phyloP scores from a whole-genome alignment of 2,888 invertebrate species.

The Drosophila phalerata region DNA sequence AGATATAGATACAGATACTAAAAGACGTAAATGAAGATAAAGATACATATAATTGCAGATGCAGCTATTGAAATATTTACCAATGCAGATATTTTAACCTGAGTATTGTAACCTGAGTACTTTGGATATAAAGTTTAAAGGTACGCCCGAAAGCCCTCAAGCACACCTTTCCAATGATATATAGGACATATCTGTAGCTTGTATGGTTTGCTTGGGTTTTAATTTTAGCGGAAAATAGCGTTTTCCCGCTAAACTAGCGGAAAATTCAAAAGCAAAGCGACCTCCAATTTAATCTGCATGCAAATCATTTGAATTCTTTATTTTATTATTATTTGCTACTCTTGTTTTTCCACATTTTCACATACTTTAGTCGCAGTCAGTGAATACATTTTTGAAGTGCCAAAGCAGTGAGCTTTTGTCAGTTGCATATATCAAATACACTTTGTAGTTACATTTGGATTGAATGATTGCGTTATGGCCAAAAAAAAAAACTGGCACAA shows the following conservation, averaged over 20 bases:
- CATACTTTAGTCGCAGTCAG: neutral
- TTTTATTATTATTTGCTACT: neutral
- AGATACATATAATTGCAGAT: neutral
- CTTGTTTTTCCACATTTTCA: neutral
- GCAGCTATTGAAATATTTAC: neutral
- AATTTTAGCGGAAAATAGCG: no score
- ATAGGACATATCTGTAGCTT: no score
- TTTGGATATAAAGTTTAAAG: no score
- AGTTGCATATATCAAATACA: neutral
- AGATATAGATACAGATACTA: neutral
- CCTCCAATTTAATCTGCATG: neutral
- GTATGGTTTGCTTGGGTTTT: no score
- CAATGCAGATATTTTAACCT: neutral
- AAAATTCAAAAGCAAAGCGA: no score
- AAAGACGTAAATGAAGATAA: neutral
- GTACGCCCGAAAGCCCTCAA: no score
- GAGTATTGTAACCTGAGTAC: no score
- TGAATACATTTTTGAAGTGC: neutral
- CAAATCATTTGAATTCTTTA: neutral
- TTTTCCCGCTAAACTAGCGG: no score
- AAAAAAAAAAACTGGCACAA: conserved; percentile 44
- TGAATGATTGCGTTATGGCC: conserved; percentile 12
- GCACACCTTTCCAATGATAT: no score
- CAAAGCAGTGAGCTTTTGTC: neutral
- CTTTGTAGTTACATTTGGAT: conserved; percentile 1